Evolutionary conservation across 1,140 invertebrate genomes (phyloP).

Genomic region (Drusus annulatus): DNA sequence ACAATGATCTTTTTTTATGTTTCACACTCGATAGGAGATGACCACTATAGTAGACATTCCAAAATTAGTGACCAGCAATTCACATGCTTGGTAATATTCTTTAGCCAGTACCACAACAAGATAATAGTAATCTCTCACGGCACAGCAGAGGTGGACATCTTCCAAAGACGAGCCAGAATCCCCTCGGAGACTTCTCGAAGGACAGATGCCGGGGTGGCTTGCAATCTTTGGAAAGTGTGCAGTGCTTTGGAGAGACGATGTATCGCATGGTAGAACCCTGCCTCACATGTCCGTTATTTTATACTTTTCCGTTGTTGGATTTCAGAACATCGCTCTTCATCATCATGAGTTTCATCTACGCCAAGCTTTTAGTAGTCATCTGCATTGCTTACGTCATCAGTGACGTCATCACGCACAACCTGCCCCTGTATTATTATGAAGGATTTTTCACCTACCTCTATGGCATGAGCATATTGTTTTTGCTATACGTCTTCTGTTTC

Average conservation of each 20-base stretch:
- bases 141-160: no score
- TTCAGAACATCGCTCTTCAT: constrained; percentile 94
- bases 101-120: no score
- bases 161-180: no score
- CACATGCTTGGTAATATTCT: no score
- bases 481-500: constrained; percentile 97
- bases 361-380: constrained; percentile 90
- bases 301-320: constrained; percentile 63
- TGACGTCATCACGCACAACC: constrained; percentile 92
- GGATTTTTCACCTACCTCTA: constrained; percentile 98
- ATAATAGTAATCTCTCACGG: no score
- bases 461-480: constrained; percentile 93
- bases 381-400: constrained; percentile 94
- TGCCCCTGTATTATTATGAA: constrained; percentile 94
- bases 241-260: neutral
- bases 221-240: no score
- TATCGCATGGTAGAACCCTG: constrained; percentile 12
- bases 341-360: constrained; percentile 94
- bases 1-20: no score
- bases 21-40: no score
- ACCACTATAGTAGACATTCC: no score
- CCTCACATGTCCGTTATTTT: constrained; percentile 24
- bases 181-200: no score
- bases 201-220: no score
- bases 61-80: no score